Conservation (phyloP, 92 coral and sea anemone species). For the Plumapathes pennacea region DNA sequence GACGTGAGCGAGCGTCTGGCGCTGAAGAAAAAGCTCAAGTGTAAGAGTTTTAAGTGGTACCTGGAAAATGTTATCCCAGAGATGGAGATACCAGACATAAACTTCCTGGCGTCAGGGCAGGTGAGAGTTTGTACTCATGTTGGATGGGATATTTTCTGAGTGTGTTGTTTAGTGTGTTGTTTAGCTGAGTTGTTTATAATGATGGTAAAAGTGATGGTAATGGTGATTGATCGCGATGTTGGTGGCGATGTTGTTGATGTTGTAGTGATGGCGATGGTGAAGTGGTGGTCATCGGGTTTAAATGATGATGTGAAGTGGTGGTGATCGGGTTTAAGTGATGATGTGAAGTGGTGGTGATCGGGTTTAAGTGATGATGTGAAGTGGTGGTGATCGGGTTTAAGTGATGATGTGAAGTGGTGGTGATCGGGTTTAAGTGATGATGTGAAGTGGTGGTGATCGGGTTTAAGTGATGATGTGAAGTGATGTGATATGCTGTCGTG, state of each 20-base stretch:
- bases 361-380: too few relatives aligned
- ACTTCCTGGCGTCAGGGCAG: constrained; percentile 89
- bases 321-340: not conserved
- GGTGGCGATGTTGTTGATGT: not conserved
- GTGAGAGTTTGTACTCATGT: constrained; percentile 41
- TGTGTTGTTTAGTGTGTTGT: too few relatives aligned
- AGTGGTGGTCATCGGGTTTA: not conserved
- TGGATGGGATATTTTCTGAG: too few relatives aligned
- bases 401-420: too few relatives aligned
- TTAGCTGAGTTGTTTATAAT: constrained; percentile 1
- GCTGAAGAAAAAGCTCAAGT: constrained; percentile 73
- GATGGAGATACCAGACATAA: constrained; percentile 80
- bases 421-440: too few relatives aligned
- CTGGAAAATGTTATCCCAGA: constrained; percentile 87
- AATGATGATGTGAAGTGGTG: not conserved
- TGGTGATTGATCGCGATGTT: not conserved
- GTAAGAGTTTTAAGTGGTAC: constrained; percentile 98
- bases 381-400: too few relatives aligned
- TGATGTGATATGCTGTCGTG: too few relatives aligned
- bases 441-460: too few relatives aligned
- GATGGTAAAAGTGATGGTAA: not conserved
- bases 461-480: too few relatives aligned
- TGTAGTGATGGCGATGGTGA: not conserved
- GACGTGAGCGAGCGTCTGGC: constrained; percentile 87
- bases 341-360: not conserved